These are phyloP conservation scores for Halictus rubicundus DNA, from an alignment of 1,140 invertebrate species.

Conservation along the genomic window DNA sequence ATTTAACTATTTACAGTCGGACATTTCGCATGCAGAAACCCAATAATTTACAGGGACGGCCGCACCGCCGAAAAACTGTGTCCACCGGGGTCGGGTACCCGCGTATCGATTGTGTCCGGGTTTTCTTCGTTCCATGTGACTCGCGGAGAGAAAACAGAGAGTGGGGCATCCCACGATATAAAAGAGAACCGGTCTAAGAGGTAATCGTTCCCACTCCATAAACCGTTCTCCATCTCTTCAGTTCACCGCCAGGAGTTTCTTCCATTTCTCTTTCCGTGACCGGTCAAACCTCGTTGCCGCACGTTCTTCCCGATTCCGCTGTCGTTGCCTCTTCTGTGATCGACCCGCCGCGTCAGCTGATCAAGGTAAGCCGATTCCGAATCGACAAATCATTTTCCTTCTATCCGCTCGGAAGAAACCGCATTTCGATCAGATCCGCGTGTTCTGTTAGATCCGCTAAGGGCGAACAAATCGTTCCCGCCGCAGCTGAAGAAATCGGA, in stretches of 20 bases:
- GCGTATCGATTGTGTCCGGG: constrained; percentile 6
- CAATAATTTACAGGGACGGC: too few species aligned
- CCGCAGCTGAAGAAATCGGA: neutral
- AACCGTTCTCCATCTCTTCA: constrained; percentile 60
- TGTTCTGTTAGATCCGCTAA: neutral
- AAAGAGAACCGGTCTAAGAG: constrained; percentile 74
- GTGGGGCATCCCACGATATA: constrained; percentile 68
- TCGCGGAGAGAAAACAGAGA: constrained; percentile 47
- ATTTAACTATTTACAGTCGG: too few species aligned
- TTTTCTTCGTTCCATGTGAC: constrained; percentile 16
- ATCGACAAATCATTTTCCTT: neutral
- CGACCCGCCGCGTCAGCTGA: neutral
- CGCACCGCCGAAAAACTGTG: neutral
- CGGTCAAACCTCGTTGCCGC: constrained; percentile 33
- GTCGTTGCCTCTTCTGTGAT: neutral
- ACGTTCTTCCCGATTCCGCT: constrained; percentile 21
- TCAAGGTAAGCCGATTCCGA: constrained; percentile 41
- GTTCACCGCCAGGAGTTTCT: constrained; percentile 41
- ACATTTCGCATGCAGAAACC: too few species aligned
- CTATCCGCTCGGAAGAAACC: too few species aligned
- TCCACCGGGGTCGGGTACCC: neutral
- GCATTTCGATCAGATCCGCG: neutral
- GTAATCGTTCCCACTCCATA: constrained; percentile 65
- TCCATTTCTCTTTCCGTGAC: constrained; percentile 53
- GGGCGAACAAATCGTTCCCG: neutral